Conservation (phyloP, 2,888 invertebrate genomes). For the Campoletis raptor region DNA sequence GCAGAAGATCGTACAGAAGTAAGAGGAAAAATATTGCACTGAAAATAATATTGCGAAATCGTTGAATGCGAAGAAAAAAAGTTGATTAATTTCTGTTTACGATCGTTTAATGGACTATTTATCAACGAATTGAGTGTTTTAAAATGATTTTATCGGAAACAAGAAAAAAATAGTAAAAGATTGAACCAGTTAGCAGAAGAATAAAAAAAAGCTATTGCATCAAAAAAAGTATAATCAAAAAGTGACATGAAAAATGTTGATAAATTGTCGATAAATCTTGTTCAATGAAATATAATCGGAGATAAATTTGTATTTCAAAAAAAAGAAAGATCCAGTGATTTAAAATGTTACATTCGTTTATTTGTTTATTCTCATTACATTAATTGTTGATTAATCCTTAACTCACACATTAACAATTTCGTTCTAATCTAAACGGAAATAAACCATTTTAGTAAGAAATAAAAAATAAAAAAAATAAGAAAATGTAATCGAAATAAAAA, state of each 20-base stretch:
- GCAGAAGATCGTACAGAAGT: background rate
- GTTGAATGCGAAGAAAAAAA: background rate
- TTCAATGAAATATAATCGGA: background rate
- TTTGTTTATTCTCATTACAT: slow-evolving; percentile 1
- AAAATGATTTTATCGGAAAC: background rate
- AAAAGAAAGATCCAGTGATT: slow-evolving; percentile 1
- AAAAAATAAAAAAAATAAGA: background rate
- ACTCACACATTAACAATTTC: background rate
- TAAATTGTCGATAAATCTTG: slow-evolving; percentile 8
- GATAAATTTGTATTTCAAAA: background rate
- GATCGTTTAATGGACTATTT: background rate
- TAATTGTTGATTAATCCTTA: background rate
- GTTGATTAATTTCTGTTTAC: slow-evolving; percentile 4
- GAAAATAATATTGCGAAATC: slow-evolving; percentile 4
- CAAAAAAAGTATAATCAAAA: background rate
- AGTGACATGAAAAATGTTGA: slow-evolving; percentile 5
- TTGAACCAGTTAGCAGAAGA: background rate
- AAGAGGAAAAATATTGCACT: background rate
- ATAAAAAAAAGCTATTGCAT: background rate
- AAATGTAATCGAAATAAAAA: slow-evolving; percentile 1
- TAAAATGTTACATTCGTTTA: background rate
- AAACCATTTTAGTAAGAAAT: background rate
- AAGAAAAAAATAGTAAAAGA: background rate
- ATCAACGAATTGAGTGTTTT: background rate
- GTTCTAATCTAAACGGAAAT: slow-evolving; percentile 10